Evolutionary conservation across 2,113 vertebrate genomes (phyloP), one percentile per base, ranked within the genome.

Genomic region (Recurvirostra avosetta): DNA sequence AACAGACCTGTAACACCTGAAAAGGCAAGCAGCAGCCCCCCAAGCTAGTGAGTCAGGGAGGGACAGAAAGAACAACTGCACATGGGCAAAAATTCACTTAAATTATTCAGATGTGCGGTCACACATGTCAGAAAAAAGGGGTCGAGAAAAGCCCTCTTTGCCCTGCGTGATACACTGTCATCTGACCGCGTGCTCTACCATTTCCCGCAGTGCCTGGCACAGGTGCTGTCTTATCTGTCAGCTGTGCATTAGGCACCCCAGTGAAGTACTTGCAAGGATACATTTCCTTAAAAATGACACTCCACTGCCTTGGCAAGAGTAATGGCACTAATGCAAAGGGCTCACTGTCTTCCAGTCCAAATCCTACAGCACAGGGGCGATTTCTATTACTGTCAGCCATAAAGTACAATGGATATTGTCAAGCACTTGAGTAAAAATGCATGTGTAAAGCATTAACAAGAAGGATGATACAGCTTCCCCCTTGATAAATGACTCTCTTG

Each of bases 361-460:
- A 90, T 67, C 50, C 67, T 92, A 66, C 41, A 86, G 94, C 67
- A 89, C 2, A 1, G 20, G 29, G 32, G 14, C 0, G 2, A 79
- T 76, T 94, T 85, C 73, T 84, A 10, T 65, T 91, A 81, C 73
- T 70, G 43, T 66, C 77, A 89, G 66, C 53, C 71, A 73, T 55
- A 58, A 92, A 92, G 32, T 58, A 81, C 58, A 87, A 83, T 47
- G 67, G 89, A 82, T 82, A 87, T n/a, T 73, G 74, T 96, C 65
- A 92, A 94, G 49, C 50, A 90, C 50, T 95, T 66, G 40, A 91
- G 38, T 79, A 84, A 90, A 95, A 94, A 93, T 68, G 68, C 68
- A 74, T 2, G 41, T 43, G 58, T 70, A 96, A 90, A 87, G 41
- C 87, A 88, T 77, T 88, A 96, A 85, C 62, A 66, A 95, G 89